phyloP scores from a whole-genome alignment of 2,113 vertebrate genomes.

The Sceloporus undulatus region DNA sequence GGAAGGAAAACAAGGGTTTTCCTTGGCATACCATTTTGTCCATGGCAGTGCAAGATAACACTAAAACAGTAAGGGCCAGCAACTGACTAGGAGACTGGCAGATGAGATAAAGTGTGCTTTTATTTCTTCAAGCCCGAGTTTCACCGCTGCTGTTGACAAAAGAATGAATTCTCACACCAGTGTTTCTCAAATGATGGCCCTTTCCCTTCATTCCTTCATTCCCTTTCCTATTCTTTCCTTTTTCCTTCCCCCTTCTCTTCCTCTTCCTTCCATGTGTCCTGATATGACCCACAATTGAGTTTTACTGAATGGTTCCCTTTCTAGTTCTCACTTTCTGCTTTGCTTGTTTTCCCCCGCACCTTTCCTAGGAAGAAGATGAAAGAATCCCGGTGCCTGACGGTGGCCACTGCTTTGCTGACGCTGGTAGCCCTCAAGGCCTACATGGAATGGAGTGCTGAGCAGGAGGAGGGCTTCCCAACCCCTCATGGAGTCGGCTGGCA shows the following conservation, averaged over 20 bases:
- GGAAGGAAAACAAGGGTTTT: too few relatives aligned
- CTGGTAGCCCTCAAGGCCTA: slow-evolving; percentile 73
- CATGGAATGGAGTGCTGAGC: slow-evolving; percentile 65
- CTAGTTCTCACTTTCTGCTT: slow-evolving; percentile 7
- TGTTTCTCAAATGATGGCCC: too few relatives aligned
- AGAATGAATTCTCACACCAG: too few relatives aligned
- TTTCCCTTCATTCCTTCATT: too few relatives aligned
- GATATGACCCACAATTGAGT: too few relatives aligned
- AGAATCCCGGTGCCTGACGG: slow-evolving; percentile 68
- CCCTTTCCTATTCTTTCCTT: not conserved
- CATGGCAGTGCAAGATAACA: too few relatives aligned
- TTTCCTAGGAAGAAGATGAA: slow-evolving; percentile 56
- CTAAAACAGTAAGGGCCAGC: too few relatives aligned
- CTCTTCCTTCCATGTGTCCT: not conserved
- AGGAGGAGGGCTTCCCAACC: not conserved
- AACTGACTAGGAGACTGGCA: too few relatives aligned
- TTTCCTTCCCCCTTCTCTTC: not conserved
- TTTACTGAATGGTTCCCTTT: not conserved
- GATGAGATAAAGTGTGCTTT: too few relatives aligned
- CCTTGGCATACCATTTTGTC: too few relatives aligned
- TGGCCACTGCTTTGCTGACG: slow-evolving; percentile 67
- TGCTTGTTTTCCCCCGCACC: not conserved
- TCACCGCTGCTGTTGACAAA: too few relatives aligned
- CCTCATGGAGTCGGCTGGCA: slow-evolving; percentile 27
- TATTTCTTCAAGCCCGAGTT: too few relatives aligned